Conservation (phyloP, 2,797 vertebrate species). For the Salmo trutta region DNA sequence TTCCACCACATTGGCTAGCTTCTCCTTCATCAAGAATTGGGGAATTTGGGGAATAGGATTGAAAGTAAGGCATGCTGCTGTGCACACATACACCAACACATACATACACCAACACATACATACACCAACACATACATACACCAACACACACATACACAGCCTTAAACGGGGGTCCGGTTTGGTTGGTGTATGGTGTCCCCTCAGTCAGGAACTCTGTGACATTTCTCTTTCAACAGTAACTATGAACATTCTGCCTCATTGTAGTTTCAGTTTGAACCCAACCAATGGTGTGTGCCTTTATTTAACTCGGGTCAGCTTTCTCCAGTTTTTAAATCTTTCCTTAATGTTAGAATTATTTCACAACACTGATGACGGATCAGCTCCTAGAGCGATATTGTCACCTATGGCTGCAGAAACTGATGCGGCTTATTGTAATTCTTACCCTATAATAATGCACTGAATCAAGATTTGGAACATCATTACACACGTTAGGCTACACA, state of each 20-base stretch:
- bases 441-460: too few relatives aligned
- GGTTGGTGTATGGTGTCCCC: constrained; percentile 4
- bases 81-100: constrained; percentile 4
- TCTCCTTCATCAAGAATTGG: background rate
- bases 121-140: background rate
- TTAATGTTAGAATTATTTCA: too few relatives aligned
- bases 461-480: too few relatives aligned
- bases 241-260: constrained; percentile 11
- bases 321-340: too few relatives aligned
- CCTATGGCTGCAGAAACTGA: too few relatives aligned
- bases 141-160: background rate
- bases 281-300: too few relatives aligned
- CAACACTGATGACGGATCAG: too few relatives aligned
- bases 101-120: background rate
- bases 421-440: too few relatives aligned
- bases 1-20: background rate
- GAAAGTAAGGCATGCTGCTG: background rate
- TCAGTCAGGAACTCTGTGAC: constrained; percentile 16
- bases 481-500: too few relatives aligned
- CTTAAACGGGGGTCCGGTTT: background rate
- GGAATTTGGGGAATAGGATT: background rate
- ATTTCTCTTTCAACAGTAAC: constrained; percentile 26
- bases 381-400: too few relatives aligned
- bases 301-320: too few relatives aligned
- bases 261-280: constrained; percentile 14